Base-by-base conservation (phyloP, 2,888 invertebrate genomes). In the Caenorhabditis doughertyi region DNA sequence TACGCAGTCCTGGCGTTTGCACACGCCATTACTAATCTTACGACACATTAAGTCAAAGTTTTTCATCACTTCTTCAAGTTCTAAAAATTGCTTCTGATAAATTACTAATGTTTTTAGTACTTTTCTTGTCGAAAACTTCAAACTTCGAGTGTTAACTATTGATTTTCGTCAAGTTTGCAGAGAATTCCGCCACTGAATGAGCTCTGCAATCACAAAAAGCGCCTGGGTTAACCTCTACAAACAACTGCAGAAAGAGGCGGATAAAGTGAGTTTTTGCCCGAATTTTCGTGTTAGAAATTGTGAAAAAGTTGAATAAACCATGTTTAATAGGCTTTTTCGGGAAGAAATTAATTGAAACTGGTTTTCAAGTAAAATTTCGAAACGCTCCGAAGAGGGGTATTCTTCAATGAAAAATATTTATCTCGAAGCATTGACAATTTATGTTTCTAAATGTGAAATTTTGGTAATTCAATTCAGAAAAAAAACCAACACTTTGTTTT, bases 211-310 rank as follows among this genome's bases (percentile, higher is more conserved):
- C 51, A 64, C 88, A 9, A 83, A 84, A 55, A 77, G 81, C 25
- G 65, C 83, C 47, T 90, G 90, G 90, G 79, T 89, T 8, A 85
- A 84, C 62, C 81, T 90, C 60, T 90, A 90, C 87, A 90, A 90
- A 71, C 86, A 90, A 72, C 87, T 90, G 25, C 89, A 88, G 70
- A 79, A 88, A 18, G 89, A 89, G 55, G 89, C 89, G 25, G 74
- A 60, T 29, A 87, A 90, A 81, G 90, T 90, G 27, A 51, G 72
- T 29, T n/a, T n/a, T n/a, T n/a, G n/a, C n/a, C n/a, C n/a, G 44
- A 47, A 32, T 39, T 51, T 51, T 25, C 7, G 16, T 11, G 13
- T 27, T 0, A 7, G 16, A 53, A 29, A 64, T 1, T 5, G 18
- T 1, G 18, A 23, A 56, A 56, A 56, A 56, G 21, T 16, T 5